Percentiles rank a stretch among this genome's conserved stretches.
phyloP scores from a whole-genome alignment of 2,888 invertebrate genomes.

The Drosophila rellima region DNA sequence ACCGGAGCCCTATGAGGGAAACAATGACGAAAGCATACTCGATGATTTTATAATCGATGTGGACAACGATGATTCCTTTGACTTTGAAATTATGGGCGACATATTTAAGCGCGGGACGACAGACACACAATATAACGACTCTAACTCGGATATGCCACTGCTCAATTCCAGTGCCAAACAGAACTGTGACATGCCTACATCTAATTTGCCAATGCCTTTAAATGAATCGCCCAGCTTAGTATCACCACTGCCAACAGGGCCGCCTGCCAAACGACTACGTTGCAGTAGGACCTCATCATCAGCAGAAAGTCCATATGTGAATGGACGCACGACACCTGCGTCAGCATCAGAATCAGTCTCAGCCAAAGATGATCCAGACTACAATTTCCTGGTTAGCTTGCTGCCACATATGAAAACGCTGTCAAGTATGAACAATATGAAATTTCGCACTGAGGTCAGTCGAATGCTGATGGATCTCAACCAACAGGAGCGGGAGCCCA shows the following conservation, averaged over 20 bases:
- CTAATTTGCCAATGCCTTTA: constrained; percentile 18
- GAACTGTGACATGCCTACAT: constrained; percentile 6
- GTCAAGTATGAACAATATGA: constrained; percentile 60
- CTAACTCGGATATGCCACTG: constrained; percentile 32
- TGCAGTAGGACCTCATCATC: constrained; percentile 41
- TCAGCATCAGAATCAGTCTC: not conserved
- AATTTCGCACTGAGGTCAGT: constrained; percentile 65
- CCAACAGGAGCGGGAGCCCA: constrained; percentile 41
- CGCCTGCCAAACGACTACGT: constrained; percentile 46
- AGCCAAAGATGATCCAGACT: constrained; percentile 62
- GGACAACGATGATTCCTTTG: constrained; percentile 68
- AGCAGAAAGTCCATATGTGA: constrained; percentile 29
- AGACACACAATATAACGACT: constrained; percentile 19
- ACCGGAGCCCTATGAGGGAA: constrained; percentile 19
- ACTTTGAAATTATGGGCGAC: constrained; percentile 68
- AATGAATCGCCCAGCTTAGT: constrained; percentile 41
- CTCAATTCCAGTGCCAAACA: constrained; percentile 10
- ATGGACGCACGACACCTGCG: constrained; percentile 2
- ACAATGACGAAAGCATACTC: constrained; percentile 29
- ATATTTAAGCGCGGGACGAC: constrained; percentile 58
- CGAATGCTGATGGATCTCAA: constrained; percentile 64
- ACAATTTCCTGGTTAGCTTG: constrained; percentile 66
- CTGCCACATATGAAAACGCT: constrained; percentile 68
- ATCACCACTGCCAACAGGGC: constrained; percentile 41
- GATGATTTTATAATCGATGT: constrained; percentile 62